Conservation (phyloP, 2,113 vertebrate species). For the Oreochromis tanganicae region DNA sequence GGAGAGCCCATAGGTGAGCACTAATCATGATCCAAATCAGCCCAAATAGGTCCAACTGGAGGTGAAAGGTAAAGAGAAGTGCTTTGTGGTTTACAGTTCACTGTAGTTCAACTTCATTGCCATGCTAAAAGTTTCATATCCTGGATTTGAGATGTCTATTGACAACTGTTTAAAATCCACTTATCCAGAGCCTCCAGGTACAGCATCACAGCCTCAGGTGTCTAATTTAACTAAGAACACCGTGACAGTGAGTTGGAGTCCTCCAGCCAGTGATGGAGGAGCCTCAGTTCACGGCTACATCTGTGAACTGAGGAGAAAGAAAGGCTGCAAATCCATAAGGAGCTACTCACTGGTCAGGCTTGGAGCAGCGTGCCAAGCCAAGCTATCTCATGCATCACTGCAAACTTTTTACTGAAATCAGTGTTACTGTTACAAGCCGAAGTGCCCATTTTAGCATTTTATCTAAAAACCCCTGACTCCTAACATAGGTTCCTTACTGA, state of each 20-base stretch:
- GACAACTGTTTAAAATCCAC: not conserved
- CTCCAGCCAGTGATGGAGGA: conserved; percentile 53
- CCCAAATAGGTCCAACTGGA: accelerated
- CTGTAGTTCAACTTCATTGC: not conserved
- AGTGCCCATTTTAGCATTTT: not conserved
- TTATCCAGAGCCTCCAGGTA: conserved; percentile 44
- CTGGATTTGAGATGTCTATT: not conserved
- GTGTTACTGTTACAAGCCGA: not conserved
- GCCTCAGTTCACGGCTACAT: conserved; percentile 56
- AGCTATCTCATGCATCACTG: not conserved
- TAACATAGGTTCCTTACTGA: not conserved
- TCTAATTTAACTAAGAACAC: conserved; percentile 64
- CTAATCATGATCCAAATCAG: not conserved
- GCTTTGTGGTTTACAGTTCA: not conserved
- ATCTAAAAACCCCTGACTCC: accelerated
- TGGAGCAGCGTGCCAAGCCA: not conserved
- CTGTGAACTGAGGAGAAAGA: conserved; percentile 55
- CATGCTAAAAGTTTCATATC: not conserved
- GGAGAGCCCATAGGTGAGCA: conserved; percentile 63
- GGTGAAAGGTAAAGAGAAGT: not conserved
- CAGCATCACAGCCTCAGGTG: conserved; percentile 54
- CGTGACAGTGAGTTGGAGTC: conserved; percentile 63
- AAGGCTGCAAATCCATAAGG: conserved; percentile 63
- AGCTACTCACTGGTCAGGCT: conserved; percentile 67
- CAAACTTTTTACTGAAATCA: not conserved